Conservation (phyloP, 2,797 vertebrate species). For the Thripadectes ignobilis region DNA sequence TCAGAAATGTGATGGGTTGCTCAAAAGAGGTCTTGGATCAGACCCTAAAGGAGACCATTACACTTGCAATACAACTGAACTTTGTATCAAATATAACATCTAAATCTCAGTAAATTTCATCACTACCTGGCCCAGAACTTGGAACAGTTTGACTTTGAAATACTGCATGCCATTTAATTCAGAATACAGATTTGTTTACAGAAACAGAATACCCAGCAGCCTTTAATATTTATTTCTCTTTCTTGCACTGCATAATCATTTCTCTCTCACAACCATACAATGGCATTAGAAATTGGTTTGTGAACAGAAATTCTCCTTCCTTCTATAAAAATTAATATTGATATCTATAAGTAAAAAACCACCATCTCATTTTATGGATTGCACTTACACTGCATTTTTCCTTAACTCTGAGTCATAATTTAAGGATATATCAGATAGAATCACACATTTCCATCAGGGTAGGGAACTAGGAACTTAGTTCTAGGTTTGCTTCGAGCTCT, state of each 20-base stretch:
- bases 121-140: background rate
- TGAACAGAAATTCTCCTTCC: background rate
- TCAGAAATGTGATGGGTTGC: background rate
- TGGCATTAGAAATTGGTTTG: background rate
- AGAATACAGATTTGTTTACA: background rate
- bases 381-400: background rate
- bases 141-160: background rate
- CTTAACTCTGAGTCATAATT: background rate
- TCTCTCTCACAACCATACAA: background rate
- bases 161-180: background rate
- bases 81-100: background rate
- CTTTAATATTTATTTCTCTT: constrained; percentile 10
- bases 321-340: background rate
- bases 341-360: background rate
- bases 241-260: background rate
- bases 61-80: background rate
- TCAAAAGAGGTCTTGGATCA: constrained; percentile 1
- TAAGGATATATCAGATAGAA: background rate
- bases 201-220: background rate
- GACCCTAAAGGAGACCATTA: background rate
- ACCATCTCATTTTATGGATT: background rate
- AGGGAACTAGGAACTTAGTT: background rate
- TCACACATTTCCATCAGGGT: background rate
- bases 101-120: background rate
- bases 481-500: background rate